phyloP scores from a whole-genome alignment of 2,888 invertebrate genomes.

The Zelleria hepariella region DNA sequence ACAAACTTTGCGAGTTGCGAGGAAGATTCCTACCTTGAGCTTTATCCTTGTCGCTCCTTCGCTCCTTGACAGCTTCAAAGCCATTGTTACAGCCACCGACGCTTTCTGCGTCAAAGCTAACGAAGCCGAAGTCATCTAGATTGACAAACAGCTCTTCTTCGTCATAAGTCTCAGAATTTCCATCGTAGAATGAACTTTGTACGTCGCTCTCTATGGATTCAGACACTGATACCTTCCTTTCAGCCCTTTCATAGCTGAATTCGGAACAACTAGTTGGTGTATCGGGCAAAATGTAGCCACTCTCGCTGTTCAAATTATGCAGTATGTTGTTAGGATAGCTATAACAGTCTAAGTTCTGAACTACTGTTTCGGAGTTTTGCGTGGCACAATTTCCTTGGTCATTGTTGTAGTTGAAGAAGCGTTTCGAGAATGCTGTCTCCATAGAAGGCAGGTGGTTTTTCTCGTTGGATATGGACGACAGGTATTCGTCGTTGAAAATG shows the following conservation, averaged over 20 bases:
- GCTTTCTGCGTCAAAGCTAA: slow-evolving; percentile 37
- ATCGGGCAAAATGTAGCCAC: slow-evolving; percentile 49
- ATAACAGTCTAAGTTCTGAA: slow-evolving; percentile 56
- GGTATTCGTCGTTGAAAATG: slow-evolving; percentile 46
- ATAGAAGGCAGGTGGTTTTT: slow-evolving; percentile 56
- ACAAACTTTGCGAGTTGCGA: no score
- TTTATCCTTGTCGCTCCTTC: slow-evolving; percentile 42
- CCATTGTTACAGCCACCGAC: not conserved
- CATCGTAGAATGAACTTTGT: slow-evolving; percentile 58
- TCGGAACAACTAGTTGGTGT: slow-evolving; percentile 60
- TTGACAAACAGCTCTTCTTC: slow-evolving; percentile 63
- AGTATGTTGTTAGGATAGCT: slow-evolving; percentile 63
- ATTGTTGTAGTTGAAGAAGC: slow-evolving; percentile 40
- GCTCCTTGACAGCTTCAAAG: not conserved
- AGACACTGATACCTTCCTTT: slow-evolving; percentile 51
- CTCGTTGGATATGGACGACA: slow-evolving; percentile 34
- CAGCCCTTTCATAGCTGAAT: slow-evolving; percentile 47
- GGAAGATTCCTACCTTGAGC: slow-evolving; percentile 38
- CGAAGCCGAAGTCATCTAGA: slow-evolving; percentile 56
- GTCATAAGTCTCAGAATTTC: slow-evolving; percentile 56
- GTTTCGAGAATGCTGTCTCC: slow-evolving; percentile 59
- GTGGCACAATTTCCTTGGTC: slow-evolving; percentile 13
- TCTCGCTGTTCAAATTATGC: slow-evolving; percentile 48
- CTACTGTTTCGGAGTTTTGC: slow-evolving; percentile 23
- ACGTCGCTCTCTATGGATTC: slow-evolving; percentile 62